A percentile compares a stretch with the other conserved stretches of the same genome.
Conservation (phyloP, 2,113 vertebrate genomes). For the Platysternon megacephalum region DNA sequence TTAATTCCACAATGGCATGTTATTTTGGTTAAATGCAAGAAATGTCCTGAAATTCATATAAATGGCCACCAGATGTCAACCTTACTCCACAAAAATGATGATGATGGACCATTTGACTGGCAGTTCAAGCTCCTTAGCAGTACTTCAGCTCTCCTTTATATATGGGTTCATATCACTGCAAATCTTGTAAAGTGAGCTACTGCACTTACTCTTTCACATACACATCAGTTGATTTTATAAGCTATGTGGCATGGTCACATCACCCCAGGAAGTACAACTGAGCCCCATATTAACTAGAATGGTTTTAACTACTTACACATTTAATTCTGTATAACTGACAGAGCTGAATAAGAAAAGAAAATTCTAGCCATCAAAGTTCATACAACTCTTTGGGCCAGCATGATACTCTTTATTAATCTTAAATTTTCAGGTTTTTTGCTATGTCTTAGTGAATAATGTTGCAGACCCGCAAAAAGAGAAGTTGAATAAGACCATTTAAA, state of each 20-base stretch:
- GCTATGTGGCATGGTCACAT: not conserved
- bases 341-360: not conserved
- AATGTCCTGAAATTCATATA: not conserved
- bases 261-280: not conserved
- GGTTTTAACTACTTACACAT: not conserved
- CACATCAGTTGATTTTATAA: not conserved
- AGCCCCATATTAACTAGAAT: not conserved
- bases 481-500: not conserved
- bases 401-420: not conserved
- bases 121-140: not conserved
- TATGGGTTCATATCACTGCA: not conserved
- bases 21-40: not conserved
- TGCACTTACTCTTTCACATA: not conserved
- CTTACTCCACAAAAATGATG: slow-evolving; percentile 30
- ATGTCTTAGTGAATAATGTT: not conserved
- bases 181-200: not conserved
- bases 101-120: not conserved
- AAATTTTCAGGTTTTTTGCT: not conserved
- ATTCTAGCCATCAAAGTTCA: not conserved
- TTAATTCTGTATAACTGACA: not conserved
- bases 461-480: not conserved
- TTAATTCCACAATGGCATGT: not conserved
- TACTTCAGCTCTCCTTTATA: not conserved
- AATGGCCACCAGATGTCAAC: slow-evolving; percentile 58
- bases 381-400: not conserved